Base-by-base conservation (phyloP, 1,140 invertebrate species). In the Euura saliciscinereae region DNA sequence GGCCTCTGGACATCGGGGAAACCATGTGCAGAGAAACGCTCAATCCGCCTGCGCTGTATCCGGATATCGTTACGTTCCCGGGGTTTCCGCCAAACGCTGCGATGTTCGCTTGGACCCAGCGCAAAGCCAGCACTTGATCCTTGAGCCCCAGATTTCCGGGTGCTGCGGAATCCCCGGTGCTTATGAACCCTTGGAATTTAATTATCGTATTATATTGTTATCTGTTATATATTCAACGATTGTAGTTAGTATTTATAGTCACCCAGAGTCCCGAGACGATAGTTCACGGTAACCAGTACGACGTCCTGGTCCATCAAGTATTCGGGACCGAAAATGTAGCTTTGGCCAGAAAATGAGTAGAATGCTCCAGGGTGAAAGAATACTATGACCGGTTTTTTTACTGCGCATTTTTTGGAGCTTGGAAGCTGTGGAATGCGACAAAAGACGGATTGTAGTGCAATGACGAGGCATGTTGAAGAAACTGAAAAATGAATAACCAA, bases 71-170 rank as follows among this genome's bases (percentile, higher is more conserved):
- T 1, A 96, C 91, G 1, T 85, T 83, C 74, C 89, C 87, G 0
- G 92, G 89, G 87, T 97, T 92, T 2, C 94, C 95, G 2, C 94
- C 94, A 80, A 96, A 96, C 0, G 87, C 80, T 2, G 78, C 88
- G 45, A 96, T 94, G 77, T 95, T 93, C 43, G 91, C 80, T 78
- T 92, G 89, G 0, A 96, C 86, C 94, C 94, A 96, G 44, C 90
- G 87, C 2, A 96, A 79, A 0, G 92, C 92, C 45, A 87, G 82
- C 2, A 94, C 91, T 85, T 95, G 93, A 85, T 96, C 94, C 81
- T 93, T 93, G 43, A 95, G 83, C 0, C 93, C 94, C 81, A 91
- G 90, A 79, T 95, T 95, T 11, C 94, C 94, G 0, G 92, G 89
- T 0, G 91, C 89, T 64, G 89, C 79, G 10, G 88, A 84, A 71